Evolutionary conservation across 2,888 invertebrate genomes (phyloP).

Genomic region (Theretra japonica): DNA sequence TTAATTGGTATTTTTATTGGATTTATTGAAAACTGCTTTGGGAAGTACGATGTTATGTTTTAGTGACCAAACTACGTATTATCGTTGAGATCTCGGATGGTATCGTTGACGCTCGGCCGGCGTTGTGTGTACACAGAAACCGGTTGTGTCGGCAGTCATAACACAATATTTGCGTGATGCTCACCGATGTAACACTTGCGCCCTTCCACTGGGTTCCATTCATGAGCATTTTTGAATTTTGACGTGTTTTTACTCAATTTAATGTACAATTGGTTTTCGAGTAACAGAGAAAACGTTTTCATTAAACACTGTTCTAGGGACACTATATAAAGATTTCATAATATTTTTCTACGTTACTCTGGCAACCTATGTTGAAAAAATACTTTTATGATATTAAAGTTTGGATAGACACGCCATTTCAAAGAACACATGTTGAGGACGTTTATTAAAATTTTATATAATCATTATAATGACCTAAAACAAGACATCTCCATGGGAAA

Average conservation of each 20-base stretch:
- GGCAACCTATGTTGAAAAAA: too few relatives aligned
- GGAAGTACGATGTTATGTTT: constrained; percentile 8
- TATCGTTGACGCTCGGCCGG: constrained; percentile 51
- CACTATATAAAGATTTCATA: too few relatives aligned
- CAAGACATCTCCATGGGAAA: not conserved
- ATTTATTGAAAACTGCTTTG: constrained; percentile 13
- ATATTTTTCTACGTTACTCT: too few relatives aligned
- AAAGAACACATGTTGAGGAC: too few relatives aligned
- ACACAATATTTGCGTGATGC: constrained; percentile 72
- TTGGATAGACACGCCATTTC: too few relatives aligned
- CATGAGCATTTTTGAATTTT: constrained; percentile 49
- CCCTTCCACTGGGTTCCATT: constrained; percentile 62
- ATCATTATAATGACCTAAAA: too few relatives aligned
- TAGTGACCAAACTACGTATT: constrained; percentile 38
- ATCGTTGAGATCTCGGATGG: constrained; percentile 48
- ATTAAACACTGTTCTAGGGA: too few relatives aligned
- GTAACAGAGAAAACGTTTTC: too few relatives aligned
- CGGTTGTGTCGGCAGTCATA: constrained; percentile 67
- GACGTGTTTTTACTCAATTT: not conserved
- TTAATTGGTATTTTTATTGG: constrained; percentile 55
- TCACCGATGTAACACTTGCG: constrained; percentile 54
- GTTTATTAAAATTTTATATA: too few relatives aligned
- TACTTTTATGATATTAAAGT: too few relatives aligned
- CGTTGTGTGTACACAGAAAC: constrained; percentile 64
- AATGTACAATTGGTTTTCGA: not conserved